phyloP scores from a whole-genome alignment of 2,888 invertebrate species.

The Catocala nupta region DNA sequence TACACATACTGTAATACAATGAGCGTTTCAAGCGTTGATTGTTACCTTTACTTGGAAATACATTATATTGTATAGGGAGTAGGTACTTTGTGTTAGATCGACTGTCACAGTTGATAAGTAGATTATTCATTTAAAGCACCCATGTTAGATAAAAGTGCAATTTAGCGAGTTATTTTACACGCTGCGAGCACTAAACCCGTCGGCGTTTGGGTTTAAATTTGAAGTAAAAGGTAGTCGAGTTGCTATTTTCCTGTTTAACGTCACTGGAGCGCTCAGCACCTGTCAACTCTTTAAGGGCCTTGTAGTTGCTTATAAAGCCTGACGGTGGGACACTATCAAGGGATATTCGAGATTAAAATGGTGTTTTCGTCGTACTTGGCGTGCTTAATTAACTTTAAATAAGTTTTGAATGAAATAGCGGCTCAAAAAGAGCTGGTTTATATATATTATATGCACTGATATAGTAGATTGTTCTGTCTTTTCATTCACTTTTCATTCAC shows the following conservation, averaged over 20 bases:
- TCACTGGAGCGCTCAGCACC: no score
- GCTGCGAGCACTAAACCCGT: neutral
- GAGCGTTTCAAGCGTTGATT: slow-evolving; percentile 45
- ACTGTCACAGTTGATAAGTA: slow-evolving; percentile 31
- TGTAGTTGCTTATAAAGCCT: no score
- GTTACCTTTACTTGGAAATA: slow-evolving; percentile 51
- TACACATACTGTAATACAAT: slow-evolving; percentile 35
- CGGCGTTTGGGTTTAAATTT: neutral
- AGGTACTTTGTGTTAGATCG: slow-evolving; percentile 30
- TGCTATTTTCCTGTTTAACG: neutral
- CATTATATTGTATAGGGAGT: slow-evolving; percentile 40
- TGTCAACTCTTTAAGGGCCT: no score
- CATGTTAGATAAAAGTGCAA: slow-evolving; percentile 22
- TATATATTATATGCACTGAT: no score
- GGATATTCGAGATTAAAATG: no score
- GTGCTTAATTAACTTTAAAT: no score
- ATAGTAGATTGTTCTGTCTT: no score
- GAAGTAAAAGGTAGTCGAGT: neutral
- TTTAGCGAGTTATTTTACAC: slow-evolving; percentile 12
- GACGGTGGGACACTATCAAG: no score
- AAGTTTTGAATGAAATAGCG: no score
- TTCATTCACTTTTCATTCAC: no score
- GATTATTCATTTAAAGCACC: slow-evolving; percentile 7
- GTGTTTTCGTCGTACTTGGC: no score
- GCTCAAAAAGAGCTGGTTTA: no score